Evolutionary conservation across 2,797 vertebrate genomes (phyloP), one percentile per base, ranked within the genome.

Genomic region (Eupleurogrammus muticus): DNA sequence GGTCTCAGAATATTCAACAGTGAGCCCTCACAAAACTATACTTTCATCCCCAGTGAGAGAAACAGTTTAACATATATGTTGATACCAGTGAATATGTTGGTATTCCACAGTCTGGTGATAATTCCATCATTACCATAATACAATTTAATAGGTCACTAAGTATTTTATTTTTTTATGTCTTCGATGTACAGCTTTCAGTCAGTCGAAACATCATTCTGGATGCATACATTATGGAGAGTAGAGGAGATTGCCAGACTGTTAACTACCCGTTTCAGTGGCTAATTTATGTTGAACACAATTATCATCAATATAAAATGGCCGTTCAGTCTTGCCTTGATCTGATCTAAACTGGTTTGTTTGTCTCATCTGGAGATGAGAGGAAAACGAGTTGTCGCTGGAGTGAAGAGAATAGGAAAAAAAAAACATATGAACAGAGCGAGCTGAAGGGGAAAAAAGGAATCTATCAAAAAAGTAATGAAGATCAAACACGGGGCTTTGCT

Each of bases 381-480:
- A 84, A 83, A 75, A 84, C 82, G 74, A 80, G 75, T 73, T 73
- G 72, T 79, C 3, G 38, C 14, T 23, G 61, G 67, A 65, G 34
- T 57, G 75, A 16, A 7, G 23, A 47, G 40, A 16, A 28, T 3
- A 28, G 28, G 28, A 28, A 28, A 51, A 59, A 9, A 71, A 24
- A 46, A 48, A 72, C 79, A 73, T 53, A 87, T 57, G 38, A 66
- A 65, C 40, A 59, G 23, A 62, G 66, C 73, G 65, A 50, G 70
- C 62, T 62, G 42, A 71, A 23, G 42, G 62, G 76, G 50, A 52
- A 55, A 40, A 70, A 64, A 68, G 58, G 80, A 87, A 92, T 91
- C 78, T 75, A 87, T 89, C 84, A 75, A 72, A 89, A 36, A 36
- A 36, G 92, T 92, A 93, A 94, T 94, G 89, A 92, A 94, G 93